Conservation (phyloP, 2,888 invertebrate genomes). For the Diaperis boleti region DNA sequence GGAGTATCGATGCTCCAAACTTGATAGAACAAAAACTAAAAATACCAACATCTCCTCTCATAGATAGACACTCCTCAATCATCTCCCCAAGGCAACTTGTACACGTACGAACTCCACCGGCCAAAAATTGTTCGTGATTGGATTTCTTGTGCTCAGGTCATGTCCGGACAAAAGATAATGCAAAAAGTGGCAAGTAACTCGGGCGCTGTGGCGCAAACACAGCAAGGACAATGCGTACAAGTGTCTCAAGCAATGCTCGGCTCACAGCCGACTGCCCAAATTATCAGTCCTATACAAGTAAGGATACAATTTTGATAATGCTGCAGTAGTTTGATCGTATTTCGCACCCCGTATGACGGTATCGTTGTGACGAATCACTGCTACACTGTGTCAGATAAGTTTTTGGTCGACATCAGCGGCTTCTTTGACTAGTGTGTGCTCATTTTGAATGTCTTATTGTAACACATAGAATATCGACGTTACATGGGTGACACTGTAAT, state of each 20-base stretch:
- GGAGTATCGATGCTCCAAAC: too few species aligned
- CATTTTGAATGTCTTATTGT: too few species aligned
- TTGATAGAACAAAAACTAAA: too few species aligned
- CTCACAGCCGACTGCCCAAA: conserved; percentile 77
- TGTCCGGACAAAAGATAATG: conserved; percentile 69
- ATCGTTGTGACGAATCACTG: neutral
- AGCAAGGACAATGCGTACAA: conserved; percentile 79
- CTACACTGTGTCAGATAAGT: conserved; percentile 23
- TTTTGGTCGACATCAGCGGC: too few species aligned
- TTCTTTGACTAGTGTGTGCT: conserved; percentile 26
- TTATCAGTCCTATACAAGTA: conserved; percentile 80
- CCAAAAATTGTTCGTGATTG: conserved; percentile 18
- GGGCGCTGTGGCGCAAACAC: conserved; percentile 67
- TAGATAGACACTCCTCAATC: too few species aligned
- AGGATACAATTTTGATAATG: conserved; percentile 41
- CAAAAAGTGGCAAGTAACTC: conserved; percentile 68
- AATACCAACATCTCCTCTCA: too few species aligned
- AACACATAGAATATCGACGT: neutral
- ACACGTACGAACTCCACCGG: too few species aligned
- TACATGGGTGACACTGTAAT: conserved; percentile 7
- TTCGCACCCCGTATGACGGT: conserved; percentile 4
- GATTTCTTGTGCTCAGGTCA: conserved; percentile 56
- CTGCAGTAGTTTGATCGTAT: conserved; percentile 29
- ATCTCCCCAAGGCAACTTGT: neutral
- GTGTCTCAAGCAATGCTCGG: conserved; percentile 78